These are phyloP conservation scores for Temnothorax rugatulus DNA, from an alignment of 2,888 invertebrate species.

Conservation along the genomic window DNA sequence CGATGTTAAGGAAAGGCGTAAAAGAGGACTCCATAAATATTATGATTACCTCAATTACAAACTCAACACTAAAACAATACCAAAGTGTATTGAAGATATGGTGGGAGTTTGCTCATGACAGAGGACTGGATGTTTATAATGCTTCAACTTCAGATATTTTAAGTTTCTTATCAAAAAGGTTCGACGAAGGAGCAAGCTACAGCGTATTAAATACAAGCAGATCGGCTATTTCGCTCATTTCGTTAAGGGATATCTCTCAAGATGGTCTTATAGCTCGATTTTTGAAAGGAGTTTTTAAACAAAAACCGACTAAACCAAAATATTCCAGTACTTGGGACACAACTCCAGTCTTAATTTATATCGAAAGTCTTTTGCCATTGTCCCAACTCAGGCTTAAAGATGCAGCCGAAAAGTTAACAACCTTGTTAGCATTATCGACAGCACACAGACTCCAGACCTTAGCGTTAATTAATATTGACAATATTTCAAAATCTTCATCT, in stretches of 20 bases:
- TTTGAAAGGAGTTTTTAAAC: constrained; percentile 57
- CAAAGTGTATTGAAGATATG: background rate
- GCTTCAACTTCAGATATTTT: constrained; percentile 21
- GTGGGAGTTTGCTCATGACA: background rate
- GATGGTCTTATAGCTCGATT: constrained; percentile 58
- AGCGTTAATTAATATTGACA: constrained; percentile 43
- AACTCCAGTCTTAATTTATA: constrained; percentile 52
- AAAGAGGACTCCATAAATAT: constrained; percentile 29
- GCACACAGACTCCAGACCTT: constrained; percentile 66
- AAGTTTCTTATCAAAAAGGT: constrained; percentile 7
- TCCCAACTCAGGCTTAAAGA: constrained; percentile 54
- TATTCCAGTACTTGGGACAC: constrained; percentile 67
- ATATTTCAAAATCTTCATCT: background rate
- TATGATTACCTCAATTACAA: constrained; percentile 13
- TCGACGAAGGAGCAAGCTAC: constrained; percentile 27
- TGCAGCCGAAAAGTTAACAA: constrained; percentile 60
- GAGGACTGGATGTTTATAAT: background rate
- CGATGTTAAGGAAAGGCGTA: constrained; percentile 50
- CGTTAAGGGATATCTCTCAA: constrained; percentile 46
- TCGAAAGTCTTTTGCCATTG: constrained; percentile 47
- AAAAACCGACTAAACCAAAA: constrained; percentile 60
- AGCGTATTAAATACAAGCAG: constrained; percentile 52
- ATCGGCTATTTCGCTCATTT: constrained; percentile 60
- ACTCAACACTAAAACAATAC: background rate
- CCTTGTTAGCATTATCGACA: constrained; percentile 61